Evolutionary conservation across 2,888 invertebrate genomes (phyloP), one percentile per base, ranked within the genome.

Genomic region (Drosophila hamatofila): DNA sequence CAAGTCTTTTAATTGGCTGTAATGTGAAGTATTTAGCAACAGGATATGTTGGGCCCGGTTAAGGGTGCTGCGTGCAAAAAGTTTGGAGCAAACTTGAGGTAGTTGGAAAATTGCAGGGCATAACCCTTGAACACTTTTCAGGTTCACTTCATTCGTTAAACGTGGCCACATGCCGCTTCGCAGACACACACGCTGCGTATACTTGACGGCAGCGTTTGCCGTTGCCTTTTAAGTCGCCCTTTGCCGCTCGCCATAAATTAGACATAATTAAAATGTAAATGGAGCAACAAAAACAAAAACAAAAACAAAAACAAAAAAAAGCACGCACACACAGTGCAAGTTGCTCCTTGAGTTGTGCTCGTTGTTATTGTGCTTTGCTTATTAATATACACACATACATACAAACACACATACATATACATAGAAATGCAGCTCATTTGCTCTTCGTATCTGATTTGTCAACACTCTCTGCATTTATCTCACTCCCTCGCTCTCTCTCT

Each of bases 251-350:
- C 70, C 76, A 79, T 87, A 82, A 87, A 87, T 87, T 76, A 79
- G 63, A 63, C 64, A 67, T 87, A 76, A 87, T 84, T 87, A 78
- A 83, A 79, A 81, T 84, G 79, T 78, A 76, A 84, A 76, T 81
- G 75, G 71, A 72, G 64, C 82, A 69, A 54, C 58, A 63, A 51
- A 57, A 67, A 48, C 51, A 62, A 59, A 37, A n/a, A 18, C 41
- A 41, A 8, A n/a, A 8, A 18, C 39, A 41, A 2, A n/a, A 8
- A 18, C n/a, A n/a, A n/a, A 39, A 27, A 42, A 46, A 9, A 8
- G 3, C 41, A 37, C 55, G 48, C 37, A 44, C 48, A n/a, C 5
- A 23, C n/a, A 39, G n/a, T 39, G 54, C 39, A 52, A 21, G 35
- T 37, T 51, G 18, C 44, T 55, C 18, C 60, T 46, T 66, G 35